Conservation (phyloP, 2,113 vertebrate genomes). For the Apodemus speciosus region DNA sequence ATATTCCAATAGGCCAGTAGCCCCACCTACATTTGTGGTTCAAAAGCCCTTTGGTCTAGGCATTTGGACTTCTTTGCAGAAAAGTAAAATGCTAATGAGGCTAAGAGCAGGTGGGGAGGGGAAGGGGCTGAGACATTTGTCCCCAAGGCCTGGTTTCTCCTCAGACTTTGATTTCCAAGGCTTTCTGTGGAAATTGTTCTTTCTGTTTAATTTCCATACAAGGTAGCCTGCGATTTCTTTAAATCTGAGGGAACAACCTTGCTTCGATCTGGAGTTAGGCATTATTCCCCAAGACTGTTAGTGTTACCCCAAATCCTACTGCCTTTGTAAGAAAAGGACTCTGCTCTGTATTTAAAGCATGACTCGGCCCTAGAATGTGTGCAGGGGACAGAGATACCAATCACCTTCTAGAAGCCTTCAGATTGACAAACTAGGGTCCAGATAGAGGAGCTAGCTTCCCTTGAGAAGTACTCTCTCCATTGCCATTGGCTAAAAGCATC, state of each 20-base stretch:
- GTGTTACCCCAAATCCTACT: background rate
- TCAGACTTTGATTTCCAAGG: constrained; percentile 41
- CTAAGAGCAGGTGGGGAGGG: background rate
- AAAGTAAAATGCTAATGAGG: constrained; percentile 60
- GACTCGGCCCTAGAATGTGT: background rate
- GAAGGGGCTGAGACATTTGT: background rate
- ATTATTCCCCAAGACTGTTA: no score
- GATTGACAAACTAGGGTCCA: background rate
- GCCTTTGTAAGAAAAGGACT: background rate
- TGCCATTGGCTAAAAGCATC: background rate
- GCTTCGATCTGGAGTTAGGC: background rate
- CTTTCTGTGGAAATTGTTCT: constrained; percentile 20
- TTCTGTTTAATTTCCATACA: constrained; percentile 33
- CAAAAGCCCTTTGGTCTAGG: background rate
- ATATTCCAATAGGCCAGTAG: background rate
- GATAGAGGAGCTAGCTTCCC: constrained; percentile 34
- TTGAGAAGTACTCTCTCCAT: background rate
- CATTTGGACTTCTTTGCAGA: constrained; percentile 22
- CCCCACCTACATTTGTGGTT: background rate
- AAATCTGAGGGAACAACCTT: background rate
- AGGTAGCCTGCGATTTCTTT: background rate
- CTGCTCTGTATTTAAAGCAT: background rate
- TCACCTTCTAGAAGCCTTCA: constrained; percentile 3
- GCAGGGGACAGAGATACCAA: background rate
- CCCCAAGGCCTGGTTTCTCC: background rate